These are phyloP conservation scores for Zoanthus gigantus DNA, from an alignment of 92 coral and sea anemone species.

Conservation along the genomic window DNA sequence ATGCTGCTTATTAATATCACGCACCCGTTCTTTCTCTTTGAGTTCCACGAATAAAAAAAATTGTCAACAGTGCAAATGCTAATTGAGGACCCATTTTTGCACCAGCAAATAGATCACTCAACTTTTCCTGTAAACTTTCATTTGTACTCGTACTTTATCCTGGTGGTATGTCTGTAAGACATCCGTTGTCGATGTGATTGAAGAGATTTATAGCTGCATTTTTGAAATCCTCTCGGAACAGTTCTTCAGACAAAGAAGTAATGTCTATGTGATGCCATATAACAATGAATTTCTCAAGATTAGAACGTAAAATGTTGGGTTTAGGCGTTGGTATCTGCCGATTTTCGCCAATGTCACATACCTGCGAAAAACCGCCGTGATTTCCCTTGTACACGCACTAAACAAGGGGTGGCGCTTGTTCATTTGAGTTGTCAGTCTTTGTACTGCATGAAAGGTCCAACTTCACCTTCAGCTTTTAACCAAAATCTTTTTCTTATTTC, in stretches of 20 bases:
- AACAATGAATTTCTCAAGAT: constrained; percentile 45
- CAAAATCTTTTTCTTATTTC: constrained; percentile 7
- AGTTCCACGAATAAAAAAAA: constrained; percentile 4
- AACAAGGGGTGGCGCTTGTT: constrained; percentile 47
- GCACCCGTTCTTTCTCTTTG: not conserved
- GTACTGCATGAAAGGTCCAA: constrained; percentile 63
- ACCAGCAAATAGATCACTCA: not conserved
- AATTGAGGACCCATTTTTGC: not conserved
- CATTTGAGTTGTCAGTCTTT: constrained; percentile 55
- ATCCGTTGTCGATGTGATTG: not conserved
- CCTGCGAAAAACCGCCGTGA: constrained; percentile 9
- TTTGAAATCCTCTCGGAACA: not conserved
- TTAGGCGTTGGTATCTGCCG: constrained; percentile 51
- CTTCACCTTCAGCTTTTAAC: constrained; percentile 28
- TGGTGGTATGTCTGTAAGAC: not conserved
- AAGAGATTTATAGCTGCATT: not conserved
- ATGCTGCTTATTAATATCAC: not conserved
- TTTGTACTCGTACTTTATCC: not conserved
- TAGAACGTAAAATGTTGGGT: constrained; percentile 16
- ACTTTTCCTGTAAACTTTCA: not conserved
- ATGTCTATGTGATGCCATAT: constrained; percentile 63
- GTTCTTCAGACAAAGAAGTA: constrained; percentile 5
- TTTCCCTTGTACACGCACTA: constrained; percentile 7
- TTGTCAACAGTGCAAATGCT: constrained; percentile 1
- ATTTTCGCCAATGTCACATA: constrained; percentile 53